Conservation (phyloP, 2,888 invertebrate genomes). For the Teleogryllus oceanicus region DNA sequence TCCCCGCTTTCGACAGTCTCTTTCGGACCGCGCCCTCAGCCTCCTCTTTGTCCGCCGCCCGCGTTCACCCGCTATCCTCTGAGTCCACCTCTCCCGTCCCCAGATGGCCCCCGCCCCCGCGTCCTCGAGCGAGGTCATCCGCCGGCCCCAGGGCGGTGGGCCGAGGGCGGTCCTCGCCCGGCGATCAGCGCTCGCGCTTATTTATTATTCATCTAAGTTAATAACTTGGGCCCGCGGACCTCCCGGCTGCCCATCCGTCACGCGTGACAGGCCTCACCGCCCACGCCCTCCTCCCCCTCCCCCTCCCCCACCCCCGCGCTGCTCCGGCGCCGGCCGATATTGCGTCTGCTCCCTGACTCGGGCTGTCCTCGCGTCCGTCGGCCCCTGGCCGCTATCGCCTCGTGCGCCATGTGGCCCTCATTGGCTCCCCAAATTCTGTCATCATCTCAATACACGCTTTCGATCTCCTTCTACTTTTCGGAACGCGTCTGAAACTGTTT, state of each 20-base stretch:
- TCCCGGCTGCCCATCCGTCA: neutral
- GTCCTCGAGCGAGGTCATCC: neutral
- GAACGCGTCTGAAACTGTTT: no score
- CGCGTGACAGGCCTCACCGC: neutral
- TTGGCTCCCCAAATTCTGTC: neutral
- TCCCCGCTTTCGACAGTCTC: no score
- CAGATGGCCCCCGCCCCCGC: no score
- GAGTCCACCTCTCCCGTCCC: neutral
- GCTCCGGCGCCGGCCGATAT: neutral
- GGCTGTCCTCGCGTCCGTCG: neutral
- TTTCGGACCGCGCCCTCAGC: no score
- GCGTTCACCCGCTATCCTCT: neutral
- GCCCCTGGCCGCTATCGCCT: neutral
- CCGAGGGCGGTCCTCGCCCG: neutral
- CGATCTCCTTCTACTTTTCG: neutral
- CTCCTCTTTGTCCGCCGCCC: no score
- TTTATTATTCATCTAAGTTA: constrained; percentile 18
- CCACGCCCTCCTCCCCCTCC: neutral
- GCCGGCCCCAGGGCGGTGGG: no score
- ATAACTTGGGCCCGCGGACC: constrained; percentile 3
- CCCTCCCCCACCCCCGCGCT: neutral
- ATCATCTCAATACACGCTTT: neutral
- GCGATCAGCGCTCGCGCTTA: constrained; percentile 5
- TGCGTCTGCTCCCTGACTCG: neutral
- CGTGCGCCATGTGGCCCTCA: neutral